Evolutionary conservation across 2,797 vertebrate genomes (phyloP).

Genomic region (Takifugu ocellatus): DNA sequence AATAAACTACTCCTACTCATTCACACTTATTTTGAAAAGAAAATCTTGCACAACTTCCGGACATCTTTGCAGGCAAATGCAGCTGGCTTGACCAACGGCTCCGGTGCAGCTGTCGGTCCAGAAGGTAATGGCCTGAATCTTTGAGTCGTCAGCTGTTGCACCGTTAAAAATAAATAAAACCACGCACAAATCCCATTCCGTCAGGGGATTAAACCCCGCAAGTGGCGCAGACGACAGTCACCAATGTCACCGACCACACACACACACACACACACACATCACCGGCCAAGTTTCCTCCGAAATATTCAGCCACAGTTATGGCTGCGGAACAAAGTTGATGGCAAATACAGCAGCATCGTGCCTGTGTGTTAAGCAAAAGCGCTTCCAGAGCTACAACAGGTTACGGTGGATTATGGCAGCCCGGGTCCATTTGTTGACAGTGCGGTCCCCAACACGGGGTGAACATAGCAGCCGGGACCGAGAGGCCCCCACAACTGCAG

Average conservation of each 20-base stretch:
- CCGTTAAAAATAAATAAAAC: constrained; percentile 80
- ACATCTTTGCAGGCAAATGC: not conserved
- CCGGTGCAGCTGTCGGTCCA: constrained; percentile 68
- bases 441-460: constrained; percentile 28
- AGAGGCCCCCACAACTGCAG: constrained; percentile 40
- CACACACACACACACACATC: not conserved
- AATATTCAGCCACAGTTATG: constrained; percentile 27
- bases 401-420: too few species aligned
- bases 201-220: constrained; percentile 64
- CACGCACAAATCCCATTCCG: constrained; percentile 71
- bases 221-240: constrained; percentile 33
- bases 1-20: too few species aligned
- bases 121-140: constrained; percentile 72
- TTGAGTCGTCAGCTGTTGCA: constrained; percentile 75
- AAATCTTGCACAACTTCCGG: constrained; percentile 19
- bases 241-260: constrained; percentile 46
- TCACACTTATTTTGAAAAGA: constrained; percentile 51
- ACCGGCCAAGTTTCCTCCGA: constrained; percentile 14
- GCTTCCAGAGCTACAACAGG: too few species aligned
- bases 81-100: constrained; percentile 22
- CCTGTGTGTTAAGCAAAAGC: not conserved
- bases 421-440: too few species aligned
- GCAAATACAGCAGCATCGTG: constrained; percentile 2
- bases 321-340: constrained; percentile 57
- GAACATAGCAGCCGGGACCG: constrained; percentile 40